These are phyloP conservation scores for Athene noctua DNA, from an alignment of 2,113 vertebrate species.

Conservation along the genomic window DNA sequence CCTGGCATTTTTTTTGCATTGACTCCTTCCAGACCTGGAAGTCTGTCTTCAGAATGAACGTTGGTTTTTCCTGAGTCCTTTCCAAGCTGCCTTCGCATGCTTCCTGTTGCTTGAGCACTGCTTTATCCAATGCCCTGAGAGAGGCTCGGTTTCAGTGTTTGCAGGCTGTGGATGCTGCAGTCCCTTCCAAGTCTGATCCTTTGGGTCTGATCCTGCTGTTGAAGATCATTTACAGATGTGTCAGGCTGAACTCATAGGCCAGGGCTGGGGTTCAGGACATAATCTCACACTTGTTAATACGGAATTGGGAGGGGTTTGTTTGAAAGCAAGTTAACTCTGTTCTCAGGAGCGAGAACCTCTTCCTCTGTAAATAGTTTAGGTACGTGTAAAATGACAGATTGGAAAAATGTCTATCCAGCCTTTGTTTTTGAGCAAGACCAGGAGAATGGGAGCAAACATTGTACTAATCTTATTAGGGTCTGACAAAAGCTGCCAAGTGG, in stretches of 20 bases:
- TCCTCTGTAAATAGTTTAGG: constrained; percentile 32
- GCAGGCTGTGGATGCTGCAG: constrained; percentile 23
- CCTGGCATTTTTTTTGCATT: not conserved
- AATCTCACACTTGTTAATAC: constrained; percentile 50
- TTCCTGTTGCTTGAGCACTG: constrained; percentile 18
- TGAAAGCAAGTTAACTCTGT: constrained; percentile 6
- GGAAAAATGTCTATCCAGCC: not conserved
- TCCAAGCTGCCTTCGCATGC: constrained; percentile 41
- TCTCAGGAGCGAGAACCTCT: constrained; percentile 22
- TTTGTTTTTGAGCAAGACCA: constrained; percentile 1
- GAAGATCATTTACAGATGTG: constrained; percentile 69
- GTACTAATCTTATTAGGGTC: not conserved
- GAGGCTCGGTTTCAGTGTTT: constrained; percentile 28
- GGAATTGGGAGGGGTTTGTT: constrained; percentile 45
- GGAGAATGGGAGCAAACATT: not conserved
- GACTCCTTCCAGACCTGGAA: not conserved
- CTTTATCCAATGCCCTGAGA: constrained; percentile 40
- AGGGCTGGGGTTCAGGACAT: constrained; percentile 43
- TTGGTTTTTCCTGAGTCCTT: constrained; percentile 40
- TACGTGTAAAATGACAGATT: not conserved
- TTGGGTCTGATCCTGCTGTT: constrained; percentile 39
- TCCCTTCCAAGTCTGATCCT: constrained; percentile 63
- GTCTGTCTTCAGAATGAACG: not conserved
- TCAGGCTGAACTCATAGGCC: constrained; percentile 55
- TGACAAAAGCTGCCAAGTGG: not conserved